A percentile compares a stretch with the other conserved stretches of the same genome.
phyloP scores from a whole-genome alignment of 2,888 invertebrate genomes.

The Myopa testacea region DNA sequence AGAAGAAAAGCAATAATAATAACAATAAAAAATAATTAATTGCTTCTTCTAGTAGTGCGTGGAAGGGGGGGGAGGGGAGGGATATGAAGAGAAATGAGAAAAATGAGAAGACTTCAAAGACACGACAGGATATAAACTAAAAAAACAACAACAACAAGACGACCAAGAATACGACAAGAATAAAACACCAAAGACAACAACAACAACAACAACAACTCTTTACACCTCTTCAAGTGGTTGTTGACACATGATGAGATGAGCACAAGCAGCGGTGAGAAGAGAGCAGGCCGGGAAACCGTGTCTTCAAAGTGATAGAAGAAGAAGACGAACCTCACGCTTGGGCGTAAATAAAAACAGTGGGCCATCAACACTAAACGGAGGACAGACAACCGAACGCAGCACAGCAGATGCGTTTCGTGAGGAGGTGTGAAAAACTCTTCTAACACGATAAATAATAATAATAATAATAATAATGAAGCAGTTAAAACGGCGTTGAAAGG shows the following conservation, averaged over 20 bases:
- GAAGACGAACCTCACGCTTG: too few relatives aligned
- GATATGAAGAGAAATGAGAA: conserved; percentile 36
- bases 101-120: conserved; percentile 39
- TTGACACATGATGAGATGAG: neutral
- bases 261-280: too few relatives aligned
- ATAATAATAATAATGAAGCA: conserved; percentile 1
- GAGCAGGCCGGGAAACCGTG: neutral
- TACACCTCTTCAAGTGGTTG: neutral
- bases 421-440: conserved; percentile 10
- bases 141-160: too few relatives aligned
- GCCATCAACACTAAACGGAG: neutral
- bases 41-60: too few relatives aligned
- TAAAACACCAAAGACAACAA: conserved; percentile 4
- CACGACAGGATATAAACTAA: conserved; percentile 28
- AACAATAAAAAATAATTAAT: too few relatives aligned
- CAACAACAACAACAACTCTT: conserved; percentile 18
- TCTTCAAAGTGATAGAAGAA: neutral
- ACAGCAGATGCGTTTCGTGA: neutral
- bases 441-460: conserved; percentile 6
- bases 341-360: conserved; percentile 12
- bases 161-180: conserved; percentile 9
- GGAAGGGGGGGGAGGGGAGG: neutral
- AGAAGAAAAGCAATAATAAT: too few relatives aligned
- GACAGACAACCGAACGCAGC: neutral
- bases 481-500: neutral